These are phyloP conservation scores for Apodemus speciosus DNA, from an alignment of 2,113 vertebrate genomes.

Conservation along the genomic window DNA sequence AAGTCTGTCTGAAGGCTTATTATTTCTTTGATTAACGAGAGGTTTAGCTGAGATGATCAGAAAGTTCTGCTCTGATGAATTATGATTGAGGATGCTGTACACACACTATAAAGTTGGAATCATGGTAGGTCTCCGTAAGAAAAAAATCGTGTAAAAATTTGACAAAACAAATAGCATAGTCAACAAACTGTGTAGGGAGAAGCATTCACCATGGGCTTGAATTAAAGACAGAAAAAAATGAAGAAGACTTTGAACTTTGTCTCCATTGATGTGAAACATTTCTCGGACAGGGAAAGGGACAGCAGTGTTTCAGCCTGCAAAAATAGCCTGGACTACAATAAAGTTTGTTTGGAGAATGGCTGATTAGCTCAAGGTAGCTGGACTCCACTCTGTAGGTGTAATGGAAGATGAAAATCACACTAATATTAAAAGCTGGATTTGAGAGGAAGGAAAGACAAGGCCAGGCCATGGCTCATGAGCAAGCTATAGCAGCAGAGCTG, in stretches of 20 bases:
- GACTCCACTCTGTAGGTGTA: background rate
- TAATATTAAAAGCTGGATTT: constrained; percentile 31
- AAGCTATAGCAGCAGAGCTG: background rate
- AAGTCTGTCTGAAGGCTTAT: constrained; percentile 15
- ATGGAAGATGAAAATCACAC: constrained; percentile 20
- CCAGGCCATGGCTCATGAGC: background rate
- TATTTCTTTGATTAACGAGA: constrained; percentile 30
- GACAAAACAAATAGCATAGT: background rate
- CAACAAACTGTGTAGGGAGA: background rate
- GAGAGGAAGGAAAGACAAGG: background rate
- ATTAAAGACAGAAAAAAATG: background rate
- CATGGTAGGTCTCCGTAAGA: background rate
- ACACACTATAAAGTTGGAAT: background rate
- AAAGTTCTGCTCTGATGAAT: background rate
- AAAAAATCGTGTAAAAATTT: background rate
- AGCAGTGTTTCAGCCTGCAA: background rate
- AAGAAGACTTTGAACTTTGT: background rate
- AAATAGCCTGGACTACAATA: background rate
- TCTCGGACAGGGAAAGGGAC: background rate
- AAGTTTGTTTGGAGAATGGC: background rate
- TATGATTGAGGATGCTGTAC: background rate
- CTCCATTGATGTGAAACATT: background rate
- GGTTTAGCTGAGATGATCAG: background rate
- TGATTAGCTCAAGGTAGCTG: background rate
- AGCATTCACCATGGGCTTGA: background rate